phyloP scores from a whole-genome alignment of 2,888 invertebrate genomes.

The Nysson spinosus region DNA sequence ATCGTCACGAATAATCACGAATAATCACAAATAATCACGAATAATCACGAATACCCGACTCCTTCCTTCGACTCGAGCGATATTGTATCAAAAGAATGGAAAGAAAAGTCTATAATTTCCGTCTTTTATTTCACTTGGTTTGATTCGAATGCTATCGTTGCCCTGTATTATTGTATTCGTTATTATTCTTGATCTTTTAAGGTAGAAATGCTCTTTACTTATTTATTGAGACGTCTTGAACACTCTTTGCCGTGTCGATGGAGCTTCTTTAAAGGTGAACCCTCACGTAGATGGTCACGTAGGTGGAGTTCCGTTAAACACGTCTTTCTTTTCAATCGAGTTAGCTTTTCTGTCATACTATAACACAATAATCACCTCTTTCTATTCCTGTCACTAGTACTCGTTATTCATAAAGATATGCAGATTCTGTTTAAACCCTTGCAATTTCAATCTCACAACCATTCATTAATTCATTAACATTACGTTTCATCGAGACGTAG shows the following conservation, averaged over 20 bases:
- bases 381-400: neutral
- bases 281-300: neutral
- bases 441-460: too few relatives aligned
- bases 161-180: too few relatives aligned
- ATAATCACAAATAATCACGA: conserved; percentile 17
- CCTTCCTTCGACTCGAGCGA: too few relatives aligned
- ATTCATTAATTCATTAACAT: too few relatives aligned
- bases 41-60: too few relatives aligned
- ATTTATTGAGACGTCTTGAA: conserved; percentile 27
- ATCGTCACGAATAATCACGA: conserved; percentile 7
- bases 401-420: too few relatives aligned
- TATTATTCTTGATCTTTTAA: conserved; percentile 14
- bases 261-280: conserved; percentile 11
- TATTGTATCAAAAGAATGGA: neutral
- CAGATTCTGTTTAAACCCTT: too few relatives aligned
- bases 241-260: conserved; percentile 15
- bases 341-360: conserved; percentile 3
- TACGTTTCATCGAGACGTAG: too few relatives aligned
- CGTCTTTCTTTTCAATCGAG: conserved; percentile 9
- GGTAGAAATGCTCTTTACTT: conserved; percentile 20
- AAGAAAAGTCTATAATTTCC: too few relatives aligned
- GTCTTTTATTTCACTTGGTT: too few relatives aligned
- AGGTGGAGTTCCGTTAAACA: conserved; percentile 14
- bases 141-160: too few relatives aligned
- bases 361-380: conserved; percentile 12